Conservation (phyloP, 2,888 invertebrate species). For the Aspidiotus rigidus region DNA sequence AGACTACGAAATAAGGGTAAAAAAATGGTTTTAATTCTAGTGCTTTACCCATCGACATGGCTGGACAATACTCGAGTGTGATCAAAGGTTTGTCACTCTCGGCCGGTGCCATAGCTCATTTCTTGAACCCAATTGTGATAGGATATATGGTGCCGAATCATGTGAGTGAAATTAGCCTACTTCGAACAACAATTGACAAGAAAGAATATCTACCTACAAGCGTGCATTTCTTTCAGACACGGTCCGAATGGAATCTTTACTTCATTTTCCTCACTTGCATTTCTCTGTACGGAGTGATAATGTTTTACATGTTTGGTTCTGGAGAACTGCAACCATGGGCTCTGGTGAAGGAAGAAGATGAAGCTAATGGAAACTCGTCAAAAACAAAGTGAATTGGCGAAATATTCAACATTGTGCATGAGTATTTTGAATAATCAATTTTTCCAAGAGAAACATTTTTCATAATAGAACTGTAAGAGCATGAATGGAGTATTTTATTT, state of each 20-base stretch:
- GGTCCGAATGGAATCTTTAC: conserved; percentile 8
- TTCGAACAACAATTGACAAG: too few relatives aligned
- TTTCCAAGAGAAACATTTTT: too few relatives aligned
- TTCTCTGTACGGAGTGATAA: background rate
- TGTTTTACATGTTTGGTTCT: conserved; percentile 7
- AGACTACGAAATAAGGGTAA: too few relatives aligned
- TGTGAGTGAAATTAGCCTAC: conserved; percentile 4
- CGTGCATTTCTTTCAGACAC: background rate
- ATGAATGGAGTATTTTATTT: too few relatives aligned
- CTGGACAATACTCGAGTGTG: background rate
- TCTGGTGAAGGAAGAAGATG: background rate
- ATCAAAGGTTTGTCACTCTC: background rate
- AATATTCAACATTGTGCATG: too few relatives aligned
- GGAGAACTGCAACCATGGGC: conserved; percentile 16
- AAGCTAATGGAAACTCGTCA: too few relatives aligned
- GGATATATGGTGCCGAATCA: conserved; percentile 14
- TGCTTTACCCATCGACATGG: background rate
- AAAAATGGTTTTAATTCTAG: background rate
- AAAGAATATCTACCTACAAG: too few relatives aligned
- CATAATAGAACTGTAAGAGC: too few relatives aligned
- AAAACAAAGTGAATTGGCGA: too few relatives aligned
- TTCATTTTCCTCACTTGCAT: conserved; percentile 8
- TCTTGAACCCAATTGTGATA: conserved; percentile 5
- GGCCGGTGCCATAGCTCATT: background rate
- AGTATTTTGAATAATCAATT: too few relatives aligned